Base-by-base conservation (phyloP, 2,888 invertebrate genomes). In the Himalopsyche japonica region DNA sequence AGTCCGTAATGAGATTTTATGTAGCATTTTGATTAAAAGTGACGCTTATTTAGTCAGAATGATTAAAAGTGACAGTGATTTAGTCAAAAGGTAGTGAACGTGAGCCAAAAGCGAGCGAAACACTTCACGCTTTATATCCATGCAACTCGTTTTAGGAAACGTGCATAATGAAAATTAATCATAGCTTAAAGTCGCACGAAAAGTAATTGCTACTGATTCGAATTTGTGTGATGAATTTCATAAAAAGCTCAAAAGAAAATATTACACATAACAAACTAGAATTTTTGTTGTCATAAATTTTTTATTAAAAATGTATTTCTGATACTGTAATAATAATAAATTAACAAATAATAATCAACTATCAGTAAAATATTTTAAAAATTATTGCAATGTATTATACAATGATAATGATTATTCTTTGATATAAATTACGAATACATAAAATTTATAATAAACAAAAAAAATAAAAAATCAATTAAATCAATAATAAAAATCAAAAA, bases 121-220 rank as follows among this genome's bases (percentile, higher is more conserved):
- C 70, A 70, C 27, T 70, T 70, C 70, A 27, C 70, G 27, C 70
- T 70, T 70, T 70, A 27, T 70, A 70, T 27, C 57, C 10, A 57
- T 70, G 70, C 70, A 70, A 70, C 70, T 70, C 70, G 15, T 70
- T 70, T 70, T 27, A 24, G 70, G 12, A 20, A 70, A 70, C 70
- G 49, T 81, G 81, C 18, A 70, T 81, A 70, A 81, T 70, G 81
- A 64, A 70, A 70, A 70, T 70, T 70, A 70, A 70, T 70, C 24
- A 70, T 27, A 70, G 70, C 70, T 27, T 27, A 27, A 10, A 70
- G 24, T 70, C 70, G 30, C 27, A 70, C 15, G 70, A 70, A 27
- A 70, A n/a, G 27, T 70, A 70, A 70, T 70, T 70, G 70, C 70
- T 70, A 3, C 24, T 12, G 24, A 70, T 30, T 70, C 24, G 15